These are phyloP conservation scores for Dasyprocta punctata DNA, from an alignment of 2,113 vertebrate species.

Conservation along the genomic window DNA sequence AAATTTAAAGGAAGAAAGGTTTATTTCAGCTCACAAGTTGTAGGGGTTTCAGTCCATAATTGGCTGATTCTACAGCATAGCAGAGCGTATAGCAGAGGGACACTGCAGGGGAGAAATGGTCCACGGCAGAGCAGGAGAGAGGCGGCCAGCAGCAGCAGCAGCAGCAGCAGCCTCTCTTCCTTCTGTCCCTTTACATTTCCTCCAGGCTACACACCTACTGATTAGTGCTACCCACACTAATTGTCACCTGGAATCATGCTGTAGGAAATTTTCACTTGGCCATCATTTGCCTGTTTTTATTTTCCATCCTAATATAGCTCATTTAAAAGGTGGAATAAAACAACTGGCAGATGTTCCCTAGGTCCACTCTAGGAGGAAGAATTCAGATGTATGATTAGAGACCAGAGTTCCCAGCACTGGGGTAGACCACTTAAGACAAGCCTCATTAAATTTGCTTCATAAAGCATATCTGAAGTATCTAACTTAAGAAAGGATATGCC, in stretches of 20 bases:
- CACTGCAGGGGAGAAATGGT: background rate
- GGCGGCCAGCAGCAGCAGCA: background rate
- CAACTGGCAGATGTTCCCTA: background rate
- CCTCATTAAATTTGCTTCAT: background rate
- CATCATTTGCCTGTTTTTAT: background rate
- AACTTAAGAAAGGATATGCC: background rate
- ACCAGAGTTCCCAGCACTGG: background rate
- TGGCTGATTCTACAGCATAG: background rate
- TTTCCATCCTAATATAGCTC: background rate
- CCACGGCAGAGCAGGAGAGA: background rate
- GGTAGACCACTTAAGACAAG: background rate
- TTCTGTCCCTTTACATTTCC: background rate
- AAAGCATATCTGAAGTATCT: background rate
- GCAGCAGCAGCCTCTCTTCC: background rate
- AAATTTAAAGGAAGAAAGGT: background rate
- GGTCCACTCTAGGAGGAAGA: background rate
- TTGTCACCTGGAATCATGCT: background rate
- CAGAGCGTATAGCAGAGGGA: background rate
- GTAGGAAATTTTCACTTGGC: background rate
- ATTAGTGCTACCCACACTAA: background rate
- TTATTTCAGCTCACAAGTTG: background rate
- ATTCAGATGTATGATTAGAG: background rate
- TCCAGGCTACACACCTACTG: background rate
- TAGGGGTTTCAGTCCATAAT: background rate
- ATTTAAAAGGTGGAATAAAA: background rate